Conservation (phyloP, 2,888 invertebrate genomes). For the Chaitophorus viminalis region DNA sequence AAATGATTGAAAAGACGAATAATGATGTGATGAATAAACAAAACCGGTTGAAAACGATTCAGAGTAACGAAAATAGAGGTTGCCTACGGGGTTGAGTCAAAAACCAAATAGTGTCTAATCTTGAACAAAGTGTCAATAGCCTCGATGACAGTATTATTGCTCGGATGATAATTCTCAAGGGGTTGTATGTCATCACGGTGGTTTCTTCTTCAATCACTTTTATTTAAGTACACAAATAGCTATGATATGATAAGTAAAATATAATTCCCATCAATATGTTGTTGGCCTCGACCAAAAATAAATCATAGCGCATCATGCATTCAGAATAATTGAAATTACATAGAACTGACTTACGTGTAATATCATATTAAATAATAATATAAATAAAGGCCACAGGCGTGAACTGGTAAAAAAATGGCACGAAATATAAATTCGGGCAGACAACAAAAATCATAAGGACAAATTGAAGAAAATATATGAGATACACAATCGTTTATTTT, state of each 20-base stretch:
- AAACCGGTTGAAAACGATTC: slow-evolving; percentile 1
- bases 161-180: slow-evolving; percentile 29
- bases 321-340: no score
- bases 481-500: no score
- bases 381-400: no score
- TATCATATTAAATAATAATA: no score
- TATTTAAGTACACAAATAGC: not conserved
- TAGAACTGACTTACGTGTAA: no score
- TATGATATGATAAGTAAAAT: not conserved
- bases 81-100: slow-evolving; percentile 16
- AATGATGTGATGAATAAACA: not conserved
- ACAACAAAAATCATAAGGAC: no score
- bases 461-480: no score
- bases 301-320: not conserved
- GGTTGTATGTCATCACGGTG: slow-evolving; percentile 11
- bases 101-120: slow-evolving; percentile 29
- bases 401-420: no score
- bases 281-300: slow-evolving; percentile 16
- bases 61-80: slow-evolving; percentile 33
- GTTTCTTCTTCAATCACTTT: not conserved
- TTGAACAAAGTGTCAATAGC: slow-evolving; percentile 18
- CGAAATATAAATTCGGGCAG: no score
- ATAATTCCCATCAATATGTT: not conserved
- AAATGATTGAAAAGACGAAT: not conserved
- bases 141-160: slow-evolving; percentile 45